Evolutionary conservation across 2,888 invertebrate genomes (phyloP), one percentile per base, ranked within the genome.

Genomic region (Nebria brevicollis): DNA sequence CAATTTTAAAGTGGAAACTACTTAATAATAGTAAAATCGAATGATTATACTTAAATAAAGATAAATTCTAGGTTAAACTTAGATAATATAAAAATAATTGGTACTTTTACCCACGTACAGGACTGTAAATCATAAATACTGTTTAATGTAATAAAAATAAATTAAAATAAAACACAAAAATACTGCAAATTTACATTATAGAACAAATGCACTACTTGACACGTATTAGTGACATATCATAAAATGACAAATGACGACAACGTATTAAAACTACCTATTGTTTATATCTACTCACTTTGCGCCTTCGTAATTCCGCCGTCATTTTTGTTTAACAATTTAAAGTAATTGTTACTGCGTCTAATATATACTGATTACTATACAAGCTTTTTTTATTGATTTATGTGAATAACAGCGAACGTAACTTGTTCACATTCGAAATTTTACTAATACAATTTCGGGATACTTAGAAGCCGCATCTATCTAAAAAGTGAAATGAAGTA

Each of bases 241-340:
- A 25, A 7, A 34, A 26, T 6, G 11, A 26, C 34, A 8, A 15
- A 34, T 72, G 72, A 72, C 26, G 26, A 15, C 20, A 72, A 72
- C 2, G 5, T 2, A 5, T 34, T 34, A 34, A 34, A 11, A 66
- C 64, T n/a, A 11, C 41, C 64, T n/a, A 20, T 20, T 66, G 26
- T 72, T 66, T 54, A 13, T 70, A 0, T 41, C 68, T 76, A 83
- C 83, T 83, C 79, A 84, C 84, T 82, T 84, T 84, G 8, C 84
- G 82, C 73, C 84, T 82, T 73, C 84, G 68, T 13, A 84, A 76
- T 82, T 84, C 84, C 0, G 83, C 77, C 11, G 77, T 81, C 82
- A 82, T 82, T 25, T 64, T 79, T 70, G 70, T 26, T 25, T 7
- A 13, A 42, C 10, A 73, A 20, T 42, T 73, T 73, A 43, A 73